Conservation (phyloP, 2,797 vertebrate species). For the Dipus sagitta region DNA sequence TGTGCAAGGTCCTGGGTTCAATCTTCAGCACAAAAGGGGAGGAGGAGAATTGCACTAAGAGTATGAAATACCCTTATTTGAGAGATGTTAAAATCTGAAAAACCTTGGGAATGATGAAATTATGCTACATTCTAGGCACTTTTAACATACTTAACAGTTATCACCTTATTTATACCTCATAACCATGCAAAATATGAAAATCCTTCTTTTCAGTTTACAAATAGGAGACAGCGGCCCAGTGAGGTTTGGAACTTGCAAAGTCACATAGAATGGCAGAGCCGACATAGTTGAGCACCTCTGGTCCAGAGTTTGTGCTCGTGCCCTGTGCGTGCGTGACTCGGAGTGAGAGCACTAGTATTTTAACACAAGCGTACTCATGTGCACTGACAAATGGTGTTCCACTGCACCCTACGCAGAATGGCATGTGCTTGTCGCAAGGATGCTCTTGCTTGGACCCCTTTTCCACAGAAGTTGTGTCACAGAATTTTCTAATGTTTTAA, state of each 20-base stretch:
- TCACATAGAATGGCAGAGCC: not conserved
- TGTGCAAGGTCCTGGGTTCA: not conserved
- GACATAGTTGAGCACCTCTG: not conserved
- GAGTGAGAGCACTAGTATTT: not conserved
- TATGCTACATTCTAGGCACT: not conserved
- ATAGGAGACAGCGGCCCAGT: not conserved
- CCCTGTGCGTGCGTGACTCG: not conserved
- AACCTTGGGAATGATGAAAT: not conserved
- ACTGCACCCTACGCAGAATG: not conserved
- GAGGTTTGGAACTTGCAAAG: not conserved
- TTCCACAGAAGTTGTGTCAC: not conserved
- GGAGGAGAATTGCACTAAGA: too few relatives aligned
- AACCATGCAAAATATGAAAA: not conserved
- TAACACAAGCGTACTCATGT: not conserved
- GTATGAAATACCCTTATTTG: not conserved
- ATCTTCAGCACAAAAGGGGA: not conserved
- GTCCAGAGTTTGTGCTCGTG: not conserved
- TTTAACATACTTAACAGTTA: not conserved
- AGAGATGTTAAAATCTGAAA: not conserved
- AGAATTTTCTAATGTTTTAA: not conserved
- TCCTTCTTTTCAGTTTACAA: not conserved
- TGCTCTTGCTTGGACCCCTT: not conserved
- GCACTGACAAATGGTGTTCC: not conserved
- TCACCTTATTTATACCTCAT: conserved; percentile 1
- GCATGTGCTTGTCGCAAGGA: not conserved